phyloP scores from a whole-genome alignment of 1,140 invertebrate species.

The Drosophila quadrilineata region DNA sequence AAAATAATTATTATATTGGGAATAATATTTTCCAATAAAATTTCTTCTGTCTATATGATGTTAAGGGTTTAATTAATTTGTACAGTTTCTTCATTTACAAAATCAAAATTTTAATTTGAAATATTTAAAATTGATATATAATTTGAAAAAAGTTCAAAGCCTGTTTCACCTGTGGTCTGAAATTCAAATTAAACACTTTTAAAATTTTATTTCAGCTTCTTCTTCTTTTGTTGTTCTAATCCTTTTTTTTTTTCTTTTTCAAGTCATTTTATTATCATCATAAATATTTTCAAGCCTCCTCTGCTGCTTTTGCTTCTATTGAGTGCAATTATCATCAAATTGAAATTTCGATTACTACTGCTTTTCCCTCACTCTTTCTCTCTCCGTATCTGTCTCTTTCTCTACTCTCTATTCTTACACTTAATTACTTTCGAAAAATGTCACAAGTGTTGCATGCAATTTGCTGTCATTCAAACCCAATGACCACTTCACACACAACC shows the following conservation, averaged over 20 bases:
- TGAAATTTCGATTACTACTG: too few species aligned
- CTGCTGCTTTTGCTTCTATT: not conserved
- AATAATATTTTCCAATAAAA: too few species aligned
- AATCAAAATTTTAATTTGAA: too few species aligned
- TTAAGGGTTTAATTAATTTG: too few species aligned
- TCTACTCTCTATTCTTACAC: not conserved
- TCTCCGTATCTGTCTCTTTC: not conserved
- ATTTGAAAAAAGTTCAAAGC: too few species aligned
- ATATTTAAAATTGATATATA: too few species aligned
- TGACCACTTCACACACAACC: constrained; percentile 17
- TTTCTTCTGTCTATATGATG: too few species aligned
- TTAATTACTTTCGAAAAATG: constrained; percentile 54
- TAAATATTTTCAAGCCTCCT: not conserved
- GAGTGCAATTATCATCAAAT: constrained; percentile 34
- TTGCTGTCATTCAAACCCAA: constrained; percentile 14
- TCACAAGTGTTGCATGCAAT: constrained; percentile 40
- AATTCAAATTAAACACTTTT: too few species aligned
- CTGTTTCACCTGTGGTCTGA: too few species aligned
- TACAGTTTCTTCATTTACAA: too few species aligned
- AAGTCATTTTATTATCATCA: not conserved
- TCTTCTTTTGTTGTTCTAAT: not conserved
- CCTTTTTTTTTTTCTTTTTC: not conserved
- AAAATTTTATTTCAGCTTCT: too few species aligned
- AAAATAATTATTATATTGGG: too few species aligned
- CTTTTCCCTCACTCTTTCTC: constrained; percentile 12